Evolutionary conservation across 2,113 vertebrate genomes (phyloP), one percentile per base, ranked within the genome.

Genomic region (Oncorhynchus nerka): DNA sequence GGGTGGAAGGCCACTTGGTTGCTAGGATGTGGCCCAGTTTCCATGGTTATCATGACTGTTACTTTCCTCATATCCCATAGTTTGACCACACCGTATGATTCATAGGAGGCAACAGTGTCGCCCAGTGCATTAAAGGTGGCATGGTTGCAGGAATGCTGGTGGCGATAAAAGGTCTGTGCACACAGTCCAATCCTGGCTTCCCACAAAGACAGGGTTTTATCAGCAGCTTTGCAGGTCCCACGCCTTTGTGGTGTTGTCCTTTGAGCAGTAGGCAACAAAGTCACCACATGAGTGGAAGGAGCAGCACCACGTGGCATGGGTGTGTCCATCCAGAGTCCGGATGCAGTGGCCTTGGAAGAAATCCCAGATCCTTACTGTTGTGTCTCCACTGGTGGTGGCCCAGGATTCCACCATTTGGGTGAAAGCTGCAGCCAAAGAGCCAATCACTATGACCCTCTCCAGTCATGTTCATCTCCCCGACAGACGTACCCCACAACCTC

Each of bases 261-360:
- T 45, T 0, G 94, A 99, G 64, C 95, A 95, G 34, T 96, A 97
- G 13, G 94, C 95, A 80, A 97, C 86, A 6, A 95, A 92, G 82
- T 94, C 84, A 0, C 94, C 94, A 0, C 92, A 90, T 0, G 91
- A 90, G 76, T 94, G 94, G 92, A 95, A 96, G 0, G 88, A 92
- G 81, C 95, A 96, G 76, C 83, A 92, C 88, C 90, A 94, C 0
- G 92, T 89, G 1, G 93, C 83, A 0, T 87, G 88, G 5, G 13
- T 74, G 45, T 94, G 95, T 28, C 95, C 95, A 28, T 91, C 83
- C 19, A 95, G 88, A 0, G 55, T 78, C 45, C 82, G 30, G 48
- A 87, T 84, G 51, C 91, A 92, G 0, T 84, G 57, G 0, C 69
- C 73, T 83, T 90, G 84, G 0, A 72, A 68, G 7, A 94, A 86